Conservation (phyloP, 2,888 invertebrate genomes). For the Protonemura montana region DNA sequence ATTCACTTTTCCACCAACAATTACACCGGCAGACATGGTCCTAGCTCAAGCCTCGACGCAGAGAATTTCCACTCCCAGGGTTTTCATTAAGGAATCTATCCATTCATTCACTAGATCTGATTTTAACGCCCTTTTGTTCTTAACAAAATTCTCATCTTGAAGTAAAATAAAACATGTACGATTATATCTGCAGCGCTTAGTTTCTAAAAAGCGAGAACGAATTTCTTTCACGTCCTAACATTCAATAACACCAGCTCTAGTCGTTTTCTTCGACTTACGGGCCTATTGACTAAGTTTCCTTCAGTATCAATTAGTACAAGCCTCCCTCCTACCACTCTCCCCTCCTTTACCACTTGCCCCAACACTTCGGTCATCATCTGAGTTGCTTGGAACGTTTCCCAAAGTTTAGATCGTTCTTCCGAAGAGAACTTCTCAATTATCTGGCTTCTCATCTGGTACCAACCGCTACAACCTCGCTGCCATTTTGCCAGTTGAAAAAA, state of each 20-base stretch:
- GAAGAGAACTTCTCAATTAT: background rate
- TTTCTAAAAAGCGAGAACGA: too few species aligned
- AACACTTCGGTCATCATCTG: background rate
- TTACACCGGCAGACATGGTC: background rate
- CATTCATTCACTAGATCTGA: background rate
- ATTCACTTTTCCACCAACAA: background rate
- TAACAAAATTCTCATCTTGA: background rate
- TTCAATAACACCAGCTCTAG: background rate
- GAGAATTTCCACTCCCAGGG: background rate
- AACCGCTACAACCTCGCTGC: background rate
- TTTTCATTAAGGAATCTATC: background rate
- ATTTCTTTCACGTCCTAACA: background rate
- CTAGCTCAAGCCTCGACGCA: background rate
- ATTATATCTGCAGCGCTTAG: background rate
- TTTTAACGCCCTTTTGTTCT: background rate
- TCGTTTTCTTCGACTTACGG: background rate
- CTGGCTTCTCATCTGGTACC: background rate
- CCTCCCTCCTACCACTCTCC: background rate
- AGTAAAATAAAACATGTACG: background rate
- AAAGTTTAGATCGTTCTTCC: background rate
- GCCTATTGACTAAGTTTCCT: background rate
- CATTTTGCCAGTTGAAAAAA: background rate
- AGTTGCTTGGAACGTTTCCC: background rate
- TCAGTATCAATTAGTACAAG: slow-evolving; percentile 12
- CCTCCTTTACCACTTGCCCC: background rate